Percentiles rank a stretch among this genome's conserved stretches.
Evolutionary conservation across 2,797 vertebrate genomes (phyloP).

Genomic region (Emydoidea blandingii): DNA sequence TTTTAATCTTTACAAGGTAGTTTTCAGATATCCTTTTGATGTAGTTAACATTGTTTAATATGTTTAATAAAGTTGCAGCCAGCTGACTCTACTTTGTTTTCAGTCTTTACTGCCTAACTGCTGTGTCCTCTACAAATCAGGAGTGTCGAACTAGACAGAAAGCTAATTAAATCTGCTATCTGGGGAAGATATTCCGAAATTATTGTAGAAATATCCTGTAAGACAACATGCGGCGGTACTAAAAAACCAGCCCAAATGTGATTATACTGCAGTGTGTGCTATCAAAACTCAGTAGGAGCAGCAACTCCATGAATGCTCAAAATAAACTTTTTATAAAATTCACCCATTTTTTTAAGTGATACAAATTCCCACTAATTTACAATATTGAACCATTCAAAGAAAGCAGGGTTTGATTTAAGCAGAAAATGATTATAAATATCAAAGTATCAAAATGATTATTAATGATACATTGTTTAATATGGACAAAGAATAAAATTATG

Average conservation of each 20-base stretch:
- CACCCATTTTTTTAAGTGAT: slow-evolving; percentile 1
- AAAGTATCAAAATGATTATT: background rate
- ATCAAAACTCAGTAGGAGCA: background rate
- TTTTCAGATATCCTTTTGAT: slow-evolving; percentile 25
- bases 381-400: background rate
- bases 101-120: slow-evolving; percentile 53
- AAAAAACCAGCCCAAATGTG: background rate
- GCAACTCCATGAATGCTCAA: background rate
- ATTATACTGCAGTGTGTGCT: background rate
- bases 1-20: background rate
- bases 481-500: background rate
- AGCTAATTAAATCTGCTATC: slow-evolving; percentile 50
- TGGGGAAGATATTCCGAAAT: slow-evolving; percentile 42
- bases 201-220: slow-evolving; percentile 4
- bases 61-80: slow-evolving; percentile 60
- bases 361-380: slow-evolving; percentile 21
- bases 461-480: background rate
- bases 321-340: background rate
- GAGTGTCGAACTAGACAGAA: slow-evolving; percentile 51
- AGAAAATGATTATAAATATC: background rate
- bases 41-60: slow-evolving; percentile 63
- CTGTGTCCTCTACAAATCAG: background rate
- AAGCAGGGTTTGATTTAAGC: slow-evolving; percentile 25
- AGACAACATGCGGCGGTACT: background rate
- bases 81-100: slow-evolving; percentile 63